phyloP scores from a whole-genome alignment of 2,113 vertebrate species.

The Gallinago paraguaiae region DNA sequence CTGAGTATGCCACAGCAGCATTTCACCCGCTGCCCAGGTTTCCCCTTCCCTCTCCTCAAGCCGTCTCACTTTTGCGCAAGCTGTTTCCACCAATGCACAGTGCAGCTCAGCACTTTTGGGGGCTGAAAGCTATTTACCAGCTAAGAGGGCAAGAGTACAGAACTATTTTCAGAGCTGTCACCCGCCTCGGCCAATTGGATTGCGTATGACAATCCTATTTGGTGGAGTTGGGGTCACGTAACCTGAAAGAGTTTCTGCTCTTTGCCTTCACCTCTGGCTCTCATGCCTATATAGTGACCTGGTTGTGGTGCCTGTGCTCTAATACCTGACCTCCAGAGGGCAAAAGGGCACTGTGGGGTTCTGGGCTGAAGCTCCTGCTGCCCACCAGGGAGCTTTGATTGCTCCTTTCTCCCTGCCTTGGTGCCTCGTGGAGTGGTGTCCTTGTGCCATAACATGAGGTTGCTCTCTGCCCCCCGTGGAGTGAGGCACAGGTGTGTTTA shows the following conservation, averaged over 20 bases:
- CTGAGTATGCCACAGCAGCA: not conserved
- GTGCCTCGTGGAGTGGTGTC: accelerated
- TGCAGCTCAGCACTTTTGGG: conserved; percentile 37
- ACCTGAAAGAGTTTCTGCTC: conserved; percentile 54
- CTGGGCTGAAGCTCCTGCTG: not conserved
- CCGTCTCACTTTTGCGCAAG: not conserved
- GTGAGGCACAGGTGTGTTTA: not conserved
- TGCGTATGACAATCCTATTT: conserved; percentile 66
- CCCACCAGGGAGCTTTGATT: not conserved
- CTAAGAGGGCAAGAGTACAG: conserved; percentile 47
- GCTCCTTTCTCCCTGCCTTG: not conserved
- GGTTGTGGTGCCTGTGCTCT: not conserved
- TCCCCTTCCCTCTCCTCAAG: not conserved
- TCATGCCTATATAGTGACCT: accelerated
- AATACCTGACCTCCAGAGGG: not conserved
- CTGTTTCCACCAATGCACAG: not conserved
- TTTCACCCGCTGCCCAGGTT: not conserved
- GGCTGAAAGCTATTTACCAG: conserved; percentile 54
- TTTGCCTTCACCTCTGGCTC: not conserved
- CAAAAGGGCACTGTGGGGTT: not conserved
- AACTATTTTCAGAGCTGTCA: conserved; percentile 58
- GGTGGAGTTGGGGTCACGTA: not conserved
- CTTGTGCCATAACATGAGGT: accelerated
- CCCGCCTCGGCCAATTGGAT: conserved; percentile 48
- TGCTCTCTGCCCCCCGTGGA: not conserved